Base-by-base conservation (phyloP, 2,888 invertebrate genomes). In the Yponomeuta evonymella region DNA sequence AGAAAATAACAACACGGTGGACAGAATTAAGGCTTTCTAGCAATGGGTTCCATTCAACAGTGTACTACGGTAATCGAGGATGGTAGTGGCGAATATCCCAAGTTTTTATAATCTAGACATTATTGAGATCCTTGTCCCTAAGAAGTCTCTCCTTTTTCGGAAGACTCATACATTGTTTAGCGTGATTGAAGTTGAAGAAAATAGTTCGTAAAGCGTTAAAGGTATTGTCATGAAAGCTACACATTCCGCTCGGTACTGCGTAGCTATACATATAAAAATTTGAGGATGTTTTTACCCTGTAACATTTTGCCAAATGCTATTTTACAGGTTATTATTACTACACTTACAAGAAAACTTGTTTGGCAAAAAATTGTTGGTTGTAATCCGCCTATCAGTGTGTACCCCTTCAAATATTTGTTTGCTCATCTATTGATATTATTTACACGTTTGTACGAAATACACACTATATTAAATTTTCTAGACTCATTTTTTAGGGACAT, bases 401-500 rank as follows among this genome's bases (percentile, higher is more conserved):
- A 68, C 29, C 48, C 48, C 29, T 51, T 51, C 51, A 67, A 10
- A 67, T 48, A 67, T 67, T 29, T 12, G 51, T 58, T 58, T 58
- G 11, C 48, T 9, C 23, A 67, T 12, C 12, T 68, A 51, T 12
- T 51, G 29, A 48, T 51, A 51, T 58, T 68, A 68, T 68, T 68
- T 68, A 68, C 51, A 68, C 23, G 48, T 30, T 68, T 68, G 68
- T 30, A 51, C 48, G 51, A 51, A 51, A 68, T 51, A 51, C 51
- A 29, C 48, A 30, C 51, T 43, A 68, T 48, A 48, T 15, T 67
- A 48, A n/a, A 48, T 43, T 36, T 23, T 43, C 67, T 15, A 67
- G 43, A 67, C 11, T 48, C 30, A 67, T 23, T 29, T 23, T 33
- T 30, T 30, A 36, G 23, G 68, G 68, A 30, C 23, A 68, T 68